phyloP scores from a whole-genome alignment of 2,113 vertebrate species.

The Pseudorhombus dupliciocellatus region DNA sequence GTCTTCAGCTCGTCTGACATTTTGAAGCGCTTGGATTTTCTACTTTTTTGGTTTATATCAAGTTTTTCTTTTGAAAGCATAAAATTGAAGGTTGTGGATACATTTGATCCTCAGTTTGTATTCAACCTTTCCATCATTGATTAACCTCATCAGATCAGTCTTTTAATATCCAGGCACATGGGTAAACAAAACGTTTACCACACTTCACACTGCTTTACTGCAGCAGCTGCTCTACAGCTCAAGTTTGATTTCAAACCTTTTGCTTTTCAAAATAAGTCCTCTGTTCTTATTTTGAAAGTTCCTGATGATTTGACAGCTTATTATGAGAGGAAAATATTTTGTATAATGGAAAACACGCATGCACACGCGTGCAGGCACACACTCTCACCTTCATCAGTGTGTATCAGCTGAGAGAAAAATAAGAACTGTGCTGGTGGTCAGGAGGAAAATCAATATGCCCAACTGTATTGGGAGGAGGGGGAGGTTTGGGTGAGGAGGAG shows the following conservation, averaged over 20 bases:
- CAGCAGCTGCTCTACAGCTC: background rate
- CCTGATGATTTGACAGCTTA: constrained; percentile 7
- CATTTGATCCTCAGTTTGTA: too few relatives aligned
- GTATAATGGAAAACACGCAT: too few relatives aligned
- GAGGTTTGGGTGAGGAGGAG: background rate
- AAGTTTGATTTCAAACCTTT: background rate
- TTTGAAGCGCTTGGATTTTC: too few relatives aligned
- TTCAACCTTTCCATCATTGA: too few relatives aligned
- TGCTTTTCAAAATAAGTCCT: constrained; percentile 3
- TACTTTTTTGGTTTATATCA: too few relatives aligned
- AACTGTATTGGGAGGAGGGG: constrained; percentile 1
- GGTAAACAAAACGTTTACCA: background rate
- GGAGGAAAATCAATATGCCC: constrained; percentile 72
- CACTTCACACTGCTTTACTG: too few relatives aligned
- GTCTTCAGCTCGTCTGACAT: too few relatives aligned
- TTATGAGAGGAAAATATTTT: constrained; percentile 11
- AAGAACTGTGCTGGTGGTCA: constrained; percentile 55
- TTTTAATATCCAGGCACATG: background rate
- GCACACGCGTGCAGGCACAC: too few relatives aligned
- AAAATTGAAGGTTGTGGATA: too few relatives aligned
- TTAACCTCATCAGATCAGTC: too few relatives aligned
- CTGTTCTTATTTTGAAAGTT: constrained; percentile 14
- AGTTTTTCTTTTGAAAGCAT: too few relatives aligned
- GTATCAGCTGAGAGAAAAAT: constrained; percentile 63
- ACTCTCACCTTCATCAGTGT: constrained; percentile 34